Evolutionary conservation across 2,113 vertebrate genomes (phyloP).

Genomic region (Solea solea): DNA sequence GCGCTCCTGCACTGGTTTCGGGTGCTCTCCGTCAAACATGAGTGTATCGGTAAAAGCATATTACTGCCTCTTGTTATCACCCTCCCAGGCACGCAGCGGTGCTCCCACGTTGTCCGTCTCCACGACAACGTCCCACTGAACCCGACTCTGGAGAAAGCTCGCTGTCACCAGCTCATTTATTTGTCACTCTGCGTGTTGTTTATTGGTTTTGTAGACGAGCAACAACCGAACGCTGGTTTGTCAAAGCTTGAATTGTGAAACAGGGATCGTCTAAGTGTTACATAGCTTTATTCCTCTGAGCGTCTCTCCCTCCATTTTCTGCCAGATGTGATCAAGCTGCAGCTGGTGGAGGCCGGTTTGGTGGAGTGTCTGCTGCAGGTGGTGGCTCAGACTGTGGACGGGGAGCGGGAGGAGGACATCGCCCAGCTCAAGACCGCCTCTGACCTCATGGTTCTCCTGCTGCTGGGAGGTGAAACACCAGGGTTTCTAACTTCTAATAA

Average conservation of each 20-base stretch:
- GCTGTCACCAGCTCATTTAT: background rate
- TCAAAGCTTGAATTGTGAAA: too few relatives aligned
- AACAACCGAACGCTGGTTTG: too few relatives aligned
- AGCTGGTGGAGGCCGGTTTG: conserved; percentile 96
- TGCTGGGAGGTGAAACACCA: conserved; percentile 89
- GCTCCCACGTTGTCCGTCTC: conserved; percentile 68
- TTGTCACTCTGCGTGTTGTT: too few relatives aligned
- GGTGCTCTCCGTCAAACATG: conserved; percentile 28
- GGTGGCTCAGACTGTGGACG: conserved; percentile 92
- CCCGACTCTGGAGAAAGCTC: conserved; percentile 33
- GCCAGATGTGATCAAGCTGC: conserved; percentile 94
- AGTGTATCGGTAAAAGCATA: conserved; percentile 7
- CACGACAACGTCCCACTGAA: conserved; percentile 77
- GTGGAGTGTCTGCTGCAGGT: conserved; percentile 96
- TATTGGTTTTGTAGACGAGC: background rate
- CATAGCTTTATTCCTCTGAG: background rate
- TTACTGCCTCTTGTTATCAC: conserved; percentile 54
- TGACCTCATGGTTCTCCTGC: conserved; percentile 96
- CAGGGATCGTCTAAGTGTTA: too few relatives aligned
- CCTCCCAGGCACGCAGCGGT: conserved; percentile 51
- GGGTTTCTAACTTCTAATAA: background rate
- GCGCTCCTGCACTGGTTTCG: conserved; percentile 20
- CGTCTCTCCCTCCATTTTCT: background rate
- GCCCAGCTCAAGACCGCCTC: conserved; percentile 97
- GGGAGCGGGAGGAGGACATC: conserved; percentile 92